Evolutionary conservation across 2,888 invertebrate genomes (phyloP), one percentile per base, ranked within the genome.

Genomic region (Caprella mutica): DNA sequence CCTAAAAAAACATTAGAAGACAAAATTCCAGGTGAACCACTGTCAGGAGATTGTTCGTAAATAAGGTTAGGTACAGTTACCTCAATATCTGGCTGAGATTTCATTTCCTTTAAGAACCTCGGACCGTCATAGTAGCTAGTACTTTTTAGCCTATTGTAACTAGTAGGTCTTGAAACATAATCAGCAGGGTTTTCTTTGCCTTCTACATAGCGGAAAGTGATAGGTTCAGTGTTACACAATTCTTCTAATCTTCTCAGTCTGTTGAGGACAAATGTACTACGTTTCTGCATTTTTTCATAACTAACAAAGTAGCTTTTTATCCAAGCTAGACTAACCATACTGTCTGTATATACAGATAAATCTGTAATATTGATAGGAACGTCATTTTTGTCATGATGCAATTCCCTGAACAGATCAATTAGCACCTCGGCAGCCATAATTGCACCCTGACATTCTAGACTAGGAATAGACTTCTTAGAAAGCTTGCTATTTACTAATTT

Each of bases 281-380:
- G 5, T 35, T 51, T 51, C 24, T 51, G 51, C 39, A 51, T 24
- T 39, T 51, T 51, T n/a, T 51, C 35, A 14, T 24, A 23, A 14
- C 5, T 51, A n/a, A 19, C 12, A 4, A 30, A 3, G 4, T 51
- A 30, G 5, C 35, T 5, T 2, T 51, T 23, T 2, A 51, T 9
- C 51, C 51, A 35, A 3, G 26, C 26, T 30, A 51, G 23, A 9
- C 21, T 17, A 19, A 51, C 30, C 21, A 30, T 3, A 14, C 51
- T 51, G 23, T 51, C 51, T 19, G 51, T 38, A 17, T n/a, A 51
- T 6, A 51, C 2, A 3, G n/a, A 21, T 17, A 17, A n/a, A n/a
- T 8, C 5, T 5, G 19, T 24, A 2, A 51, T 39, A 2, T 17
- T 35, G 3, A 51, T 35, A 3, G 51, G 51, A 19, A 38, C 5